Conservation (phyloP, 1,140 invertebrate species). For the Himalopsyche phryganea region DNA sequence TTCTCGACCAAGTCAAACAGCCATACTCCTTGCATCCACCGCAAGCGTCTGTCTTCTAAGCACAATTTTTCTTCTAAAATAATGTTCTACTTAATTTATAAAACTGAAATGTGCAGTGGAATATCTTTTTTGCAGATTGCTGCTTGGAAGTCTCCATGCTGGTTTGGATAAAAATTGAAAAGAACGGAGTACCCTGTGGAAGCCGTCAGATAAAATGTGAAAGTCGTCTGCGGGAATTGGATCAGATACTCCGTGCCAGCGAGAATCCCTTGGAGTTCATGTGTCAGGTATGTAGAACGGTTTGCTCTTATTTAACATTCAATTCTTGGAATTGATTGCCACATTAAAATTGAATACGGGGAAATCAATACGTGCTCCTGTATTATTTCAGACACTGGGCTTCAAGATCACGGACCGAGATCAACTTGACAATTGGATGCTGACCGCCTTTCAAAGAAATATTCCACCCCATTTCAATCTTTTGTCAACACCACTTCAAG, state of each 20-base stretch:
- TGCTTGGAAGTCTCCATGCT: slow-evolving; percentile 79
- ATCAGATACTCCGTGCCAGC: slow-evolving; percentile 70
- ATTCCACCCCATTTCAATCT: slow-evolving; percentile 76
- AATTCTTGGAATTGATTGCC: too few relatives aligned
- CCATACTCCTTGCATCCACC: too few relatives aligned
- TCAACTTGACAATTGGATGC: slow-evolving; percentile 75
- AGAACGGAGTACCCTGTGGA: slow-evolving; percentile 73
- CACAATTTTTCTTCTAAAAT: too few relatives aligned
- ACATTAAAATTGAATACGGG: not conserved
- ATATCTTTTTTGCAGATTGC: slow-evolving; percentile 50
- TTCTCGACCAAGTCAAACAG: too few relatives aligned
- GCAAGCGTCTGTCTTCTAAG: too few relatives aligned
- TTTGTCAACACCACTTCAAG: slow-evolving; percentile 55
- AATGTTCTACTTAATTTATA: too few relatives aligned
- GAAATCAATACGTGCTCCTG: not conserved
- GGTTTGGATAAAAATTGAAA: slow-evolving; percentile 72
- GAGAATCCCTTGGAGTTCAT: slow-evolving; percentile 82
- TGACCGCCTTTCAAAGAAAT: slow-evolving; percentile 76
- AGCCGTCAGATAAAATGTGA: slow-evolving; percentile 80
- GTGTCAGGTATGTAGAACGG: slow-evolving; percentile 72
- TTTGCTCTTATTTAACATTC: too few relatives aligned
- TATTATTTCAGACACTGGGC: slow-evolving; percentile 72
- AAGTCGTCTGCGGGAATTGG: slow-evolving; percentile 74
- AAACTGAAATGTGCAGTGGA: too few relatives aligned
- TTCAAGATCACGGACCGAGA: slow-evolving; percentile 72